phyloP scores from a whole-genome alignment of 2,797 vertebrate genomes.

The Morus bassanus region DNA sequence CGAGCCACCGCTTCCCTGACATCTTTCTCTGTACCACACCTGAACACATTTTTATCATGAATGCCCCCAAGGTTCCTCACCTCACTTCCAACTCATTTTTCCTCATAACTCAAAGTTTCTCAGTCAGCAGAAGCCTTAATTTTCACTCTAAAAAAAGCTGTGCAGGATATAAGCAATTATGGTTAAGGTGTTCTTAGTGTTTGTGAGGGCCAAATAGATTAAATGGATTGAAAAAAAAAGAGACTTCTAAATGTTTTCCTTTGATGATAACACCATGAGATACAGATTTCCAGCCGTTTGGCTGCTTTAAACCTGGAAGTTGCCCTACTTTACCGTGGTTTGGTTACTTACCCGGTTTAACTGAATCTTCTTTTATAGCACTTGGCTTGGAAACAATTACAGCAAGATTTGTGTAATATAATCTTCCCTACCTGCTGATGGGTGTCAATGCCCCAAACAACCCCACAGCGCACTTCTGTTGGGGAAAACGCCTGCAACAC shows the following conservation, averaged over 20 bases:
- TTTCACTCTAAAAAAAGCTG: background rate
- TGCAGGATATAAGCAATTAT: background rate
- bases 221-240: background rate
- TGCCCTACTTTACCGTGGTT: background rate
- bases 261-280: background rate
- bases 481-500: background rate
- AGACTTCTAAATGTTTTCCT: background rate
- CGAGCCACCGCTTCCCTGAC: accelerated
- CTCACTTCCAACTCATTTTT: background rate
- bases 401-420: background rate
- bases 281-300: background rate
- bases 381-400: background rate
- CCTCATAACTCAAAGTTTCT: background rate
- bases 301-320: background rate
- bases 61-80: background rate
- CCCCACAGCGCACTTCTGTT: accelerated
- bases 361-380: background rate
- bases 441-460: background rate
- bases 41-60: background rate
- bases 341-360: background rate
- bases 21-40: background rate
- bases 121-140: background rate
- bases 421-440: background rate
- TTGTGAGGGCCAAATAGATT: background rate
- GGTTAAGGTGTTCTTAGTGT: background rate